These are phyloP conservation scores for Leptopilina drosophilae DNA, from an alignment of 2,888 invertebrate genomes.

Conservation along the genomic window DNA sequence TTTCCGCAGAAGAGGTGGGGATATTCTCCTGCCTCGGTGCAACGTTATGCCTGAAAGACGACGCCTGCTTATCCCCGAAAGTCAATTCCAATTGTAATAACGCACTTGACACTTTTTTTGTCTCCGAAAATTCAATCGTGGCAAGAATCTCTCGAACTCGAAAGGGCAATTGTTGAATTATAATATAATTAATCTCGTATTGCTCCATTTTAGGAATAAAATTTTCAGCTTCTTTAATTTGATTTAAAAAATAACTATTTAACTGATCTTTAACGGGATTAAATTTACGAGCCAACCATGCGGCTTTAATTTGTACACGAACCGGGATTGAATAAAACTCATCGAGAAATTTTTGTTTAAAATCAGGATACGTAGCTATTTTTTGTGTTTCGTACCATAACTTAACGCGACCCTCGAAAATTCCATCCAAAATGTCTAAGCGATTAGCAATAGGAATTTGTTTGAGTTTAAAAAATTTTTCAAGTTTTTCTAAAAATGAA, in stretches of 20 bases:
- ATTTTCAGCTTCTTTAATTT: slow-evolving; percentile 44
- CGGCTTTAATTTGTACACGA: slow-evolving; percentile 33
- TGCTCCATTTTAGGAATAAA: slow-evolving; percentile 38
- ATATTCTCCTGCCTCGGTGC: neutral
- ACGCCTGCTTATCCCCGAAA: neutral
- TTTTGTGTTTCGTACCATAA: slow-evolving; percentile 47
- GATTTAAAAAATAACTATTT: slow-evolving; percentile 46
- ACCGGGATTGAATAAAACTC: slow-evolving; percentile 48
- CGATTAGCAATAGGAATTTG: neutral
- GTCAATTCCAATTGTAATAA: neutral
- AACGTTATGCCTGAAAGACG: neutral
- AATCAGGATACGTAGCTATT: slow-evolving; percentile 24
- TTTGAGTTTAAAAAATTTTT: slow-evolving; percentile 23
- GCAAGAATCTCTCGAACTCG: neutral
- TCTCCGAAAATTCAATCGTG: neutral
- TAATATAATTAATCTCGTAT: slow-evolving; percentile 48
- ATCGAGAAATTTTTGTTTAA: slow-evolving; percentile 41
- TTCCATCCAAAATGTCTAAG: slow-evolving; percentile 39
- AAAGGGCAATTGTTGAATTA: slow-evolving; percentile 40
- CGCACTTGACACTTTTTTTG: neutral
- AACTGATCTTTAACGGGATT: slow-evolving; percentile 23
- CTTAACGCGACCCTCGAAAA: slow-evolving; percentile 38
- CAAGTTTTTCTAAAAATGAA: slow-evolving; percentile 22
- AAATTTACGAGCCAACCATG: slow-evolving; percentile 44
- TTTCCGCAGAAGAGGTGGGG: neutral